Conservation (phyloP, 2,113 vertebrate species). For the Zosterops japonicus region DNA sequence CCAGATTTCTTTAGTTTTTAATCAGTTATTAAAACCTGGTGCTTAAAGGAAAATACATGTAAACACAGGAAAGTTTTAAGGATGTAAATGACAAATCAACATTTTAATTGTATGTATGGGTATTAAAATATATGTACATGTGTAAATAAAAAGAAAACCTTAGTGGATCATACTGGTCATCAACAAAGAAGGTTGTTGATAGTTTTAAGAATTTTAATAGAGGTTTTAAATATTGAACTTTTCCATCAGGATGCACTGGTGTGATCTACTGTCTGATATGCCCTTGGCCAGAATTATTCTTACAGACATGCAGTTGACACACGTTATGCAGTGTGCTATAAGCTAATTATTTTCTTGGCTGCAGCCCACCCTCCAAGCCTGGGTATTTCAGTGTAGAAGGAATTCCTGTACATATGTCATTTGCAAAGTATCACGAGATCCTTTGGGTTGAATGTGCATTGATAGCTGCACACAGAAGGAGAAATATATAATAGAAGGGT, state of each 20-base stretch:
- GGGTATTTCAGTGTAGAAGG: not conserved
- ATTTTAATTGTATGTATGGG: not conserved
- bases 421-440: not conserved
- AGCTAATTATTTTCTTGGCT: constrained; percentile 45
- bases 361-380: not conserved
- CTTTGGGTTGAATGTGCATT: not conserved
- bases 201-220: not conserved
- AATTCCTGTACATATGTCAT: constrained; percentile 1
- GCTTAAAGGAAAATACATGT: not conserved
- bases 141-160: not conserved
- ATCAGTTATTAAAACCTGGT: not conserved
- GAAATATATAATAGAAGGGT: not conserved
- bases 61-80: not conserved
- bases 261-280: not conserved
- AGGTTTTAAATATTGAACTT: not conserved
- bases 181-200: not conserved
- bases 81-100: not conserved
- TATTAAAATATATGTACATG: not conserved
- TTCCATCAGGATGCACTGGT: not conserved
- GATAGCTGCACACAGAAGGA: not conserved
- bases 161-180: not conserved
- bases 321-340: not conserved
- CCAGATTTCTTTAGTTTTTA: not conserved
- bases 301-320: not conserved
- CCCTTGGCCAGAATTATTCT: constrained; percentile 33